These are phyloP conservation scores for Sus scrofa DNA, from an alignment of 2,113 vertebrate species.

Conservation along the genomic window DNA sequence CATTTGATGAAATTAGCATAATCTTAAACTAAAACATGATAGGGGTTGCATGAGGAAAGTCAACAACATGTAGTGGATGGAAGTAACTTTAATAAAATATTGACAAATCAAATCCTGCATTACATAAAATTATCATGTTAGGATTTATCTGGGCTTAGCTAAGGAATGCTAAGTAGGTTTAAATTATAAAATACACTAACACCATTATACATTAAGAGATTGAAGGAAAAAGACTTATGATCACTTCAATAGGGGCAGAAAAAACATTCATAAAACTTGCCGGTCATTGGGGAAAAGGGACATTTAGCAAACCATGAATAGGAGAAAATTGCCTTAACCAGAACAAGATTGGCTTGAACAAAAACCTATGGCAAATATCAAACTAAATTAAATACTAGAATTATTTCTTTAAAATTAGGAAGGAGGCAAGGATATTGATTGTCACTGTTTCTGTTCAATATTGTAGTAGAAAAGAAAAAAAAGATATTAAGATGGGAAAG, in stretches of 20 bases:
- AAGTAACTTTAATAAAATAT: not conserved
- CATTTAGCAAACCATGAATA: not conserved
- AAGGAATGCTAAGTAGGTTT: conserved; percentile 13
- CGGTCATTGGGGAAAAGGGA: not conserved
- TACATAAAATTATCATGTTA: not conserved
- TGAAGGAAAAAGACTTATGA: not conserved
- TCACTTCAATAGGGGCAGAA: not conserved
- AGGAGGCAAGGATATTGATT: not conserved
- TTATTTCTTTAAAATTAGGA: not conserved
- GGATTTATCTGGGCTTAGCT: not conserved
- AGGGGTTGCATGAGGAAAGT: not conserved
- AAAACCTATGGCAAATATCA: conserved; percentile 29
- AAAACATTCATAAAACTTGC: not conserved
- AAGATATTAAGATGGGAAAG: not conserved
- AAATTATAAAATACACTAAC: conserved; percentile 49
- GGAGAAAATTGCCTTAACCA: not conserved
- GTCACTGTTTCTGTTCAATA: not conserved
- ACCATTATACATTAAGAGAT: not conserved
- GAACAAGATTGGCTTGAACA: not conserved
- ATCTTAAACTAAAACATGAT: not conserved
- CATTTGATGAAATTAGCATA: conserved; percentile 13
- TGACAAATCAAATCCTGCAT: not conserved
- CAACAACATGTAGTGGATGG: not conserved
- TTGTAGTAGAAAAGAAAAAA: not conserved
- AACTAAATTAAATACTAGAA: not conserved